Base-by-base conservation (phyloP, 2,113 vertebrate species). In the Smithornis capensis region DNA sequence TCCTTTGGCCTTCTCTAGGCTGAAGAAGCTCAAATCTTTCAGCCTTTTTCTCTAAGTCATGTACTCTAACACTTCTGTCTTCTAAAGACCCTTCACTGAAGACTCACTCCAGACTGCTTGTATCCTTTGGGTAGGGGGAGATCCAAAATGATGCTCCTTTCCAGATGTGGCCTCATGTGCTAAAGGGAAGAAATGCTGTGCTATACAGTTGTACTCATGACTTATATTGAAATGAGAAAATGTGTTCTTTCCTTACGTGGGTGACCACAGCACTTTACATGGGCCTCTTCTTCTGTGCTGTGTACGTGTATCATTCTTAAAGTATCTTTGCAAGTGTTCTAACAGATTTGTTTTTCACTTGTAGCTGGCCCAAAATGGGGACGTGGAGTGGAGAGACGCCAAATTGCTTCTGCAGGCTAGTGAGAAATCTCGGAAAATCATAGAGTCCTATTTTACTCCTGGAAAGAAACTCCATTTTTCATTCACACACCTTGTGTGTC, bases 401-500 rank as follows among this genome's bases (percentile, higher is more conserved):
- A 98, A 91, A 81, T 95, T 99, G 76, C 95, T 99, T 50, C 98
- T 99, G 83, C 98, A 99, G 94, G 98, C 98, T 59, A 99, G 99
- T 5, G 99, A 99, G 95, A 98, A 99, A 35, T 98, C 96, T 4
- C 95, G 97, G 80, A 94, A 84, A 53, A 97, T 99, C 80, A 96
- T 99, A 12, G 98, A 99, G 92, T 98, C 99, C 49, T 99, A 99
- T 96, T 99, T 99, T 91, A 98, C 98, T 90, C 99, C 98, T 27
- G 98, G 98, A 13, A 97, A 98, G 17, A 97, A 94, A 45, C 98
- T 99, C 37, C 98, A 98, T 57, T 98, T 99, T 83, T 98, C 99
- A 19, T 99, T 99, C 97, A 98, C 99, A 6, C 99, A 99, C 97
- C 98, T 99, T 53, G 99, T 99, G 70, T 99, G 99, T 87, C 99